Evolutionary conservation across 64 coral and sea anemone genomes (phyloP), one percentile per base, ranked within the genome.

Genomic region (Actinia tenebrosa): DNA sequence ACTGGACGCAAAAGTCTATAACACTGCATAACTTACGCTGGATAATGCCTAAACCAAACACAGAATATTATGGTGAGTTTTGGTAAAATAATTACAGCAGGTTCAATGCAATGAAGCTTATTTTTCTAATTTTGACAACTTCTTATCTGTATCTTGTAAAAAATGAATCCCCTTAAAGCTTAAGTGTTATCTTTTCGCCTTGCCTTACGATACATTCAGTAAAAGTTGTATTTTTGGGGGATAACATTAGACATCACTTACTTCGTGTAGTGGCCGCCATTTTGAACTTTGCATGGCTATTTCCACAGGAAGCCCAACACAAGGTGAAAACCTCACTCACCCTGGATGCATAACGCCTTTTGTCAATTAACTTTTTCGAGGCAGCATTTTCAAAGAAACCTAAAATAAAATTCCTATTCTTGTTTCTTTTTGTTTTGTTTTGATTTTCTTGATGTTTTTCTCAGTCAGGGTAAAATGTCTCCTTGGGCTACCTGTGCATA

Each of bases 211-310:
- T 27, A 30, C 13, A 30, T 30, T 75, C 4, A 23, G n/a, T 0
- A n/a, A 8, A 66, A n/a, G 3, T 66, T 9, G n/a, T 6, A 58
- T 66, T n/a, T 23, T n/a, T 66, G 1, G 19, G 9, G 20, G 1
- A 25, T n/a, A 66, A 66, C 3, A 3, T 30, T 42, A 8, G 20
- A 77, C 20, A 30, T 78, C 27, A 11, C 46, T 37, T 90, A 86
- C 89, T 68, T 90, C 83, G 13, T 84, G 77, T 59, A 13, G 64
- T 47, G 78, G 90, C 90, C 90, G 90, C 90, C 90, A 91, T 91
- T 82, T 91, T 91, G 60, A 87, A 83, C 55, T 30, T 75, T 75
- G 26, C n/a, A 43, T 6, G 13, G 69, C 8, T 19, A 5, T 50
- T 66, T 42, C 26, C 69, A 75, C 69, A 75, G 69, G 69, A 15